Percentiles rank a stretch among this genome's conserved stretches.
These are phyloP conservation scores for Apteryx owenii DNA, from an alignment of 2,113 vertebrate genomes.

Conservation along the genomic window DNA sequence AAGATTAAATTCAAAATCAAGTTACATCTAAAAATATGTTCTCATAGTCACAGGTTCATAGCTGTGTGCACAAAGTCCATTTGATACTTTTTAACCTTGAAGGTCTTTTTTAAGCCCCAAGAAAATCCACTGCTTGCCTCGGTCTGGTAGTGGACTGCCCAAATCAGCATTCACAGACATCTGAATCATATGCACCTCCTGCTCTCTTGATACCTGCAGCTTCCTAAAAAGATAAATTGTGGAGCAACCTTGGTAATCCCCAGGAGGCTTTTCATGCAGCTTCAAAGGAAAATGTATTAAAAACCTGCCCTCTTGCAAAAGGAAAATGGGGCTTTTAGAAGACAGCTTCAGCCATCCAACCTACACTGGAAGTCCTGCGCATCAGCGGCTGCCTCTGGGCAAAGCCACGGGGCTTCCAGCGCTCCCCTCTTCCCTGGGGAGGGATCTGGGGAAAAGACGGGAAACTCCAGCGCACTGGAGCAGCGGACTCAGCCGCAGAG, in stretches of 20 bases:
- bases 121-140: neutral
- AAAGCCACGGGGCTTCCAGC: neutral
- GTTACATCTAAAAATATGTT: neutral
- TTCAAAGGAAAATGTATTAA: neutral
- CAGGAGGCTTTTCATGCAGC: neutral
- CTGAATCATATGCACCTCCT: neutral
- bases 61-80: neutral
- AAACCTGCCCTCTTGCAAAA: neutral
- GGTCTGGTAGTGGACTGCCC: neutral
- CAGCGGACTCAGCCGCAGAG: neutral
- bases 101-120: neutral
- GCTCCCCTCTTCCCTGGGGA: neutral
- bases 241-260: neutral
- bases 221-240: neutral
- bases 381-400: neutral
- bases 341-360: neutral
- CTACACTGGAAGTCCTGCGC: neutral
- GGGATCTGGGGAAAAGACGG: neutral
- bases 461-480: neutral
- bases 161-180: neutral
- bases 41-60: neutral
- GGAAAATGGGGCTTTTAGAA: neutral
- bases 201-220: neutral
- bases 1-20: neutral
- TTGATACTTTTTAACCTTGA: neutral